Evolutionary conservation across 1,140 invertebrate genomes (phyloP).

Genomic region (Phymorhynchus buccinoides): DNA sequence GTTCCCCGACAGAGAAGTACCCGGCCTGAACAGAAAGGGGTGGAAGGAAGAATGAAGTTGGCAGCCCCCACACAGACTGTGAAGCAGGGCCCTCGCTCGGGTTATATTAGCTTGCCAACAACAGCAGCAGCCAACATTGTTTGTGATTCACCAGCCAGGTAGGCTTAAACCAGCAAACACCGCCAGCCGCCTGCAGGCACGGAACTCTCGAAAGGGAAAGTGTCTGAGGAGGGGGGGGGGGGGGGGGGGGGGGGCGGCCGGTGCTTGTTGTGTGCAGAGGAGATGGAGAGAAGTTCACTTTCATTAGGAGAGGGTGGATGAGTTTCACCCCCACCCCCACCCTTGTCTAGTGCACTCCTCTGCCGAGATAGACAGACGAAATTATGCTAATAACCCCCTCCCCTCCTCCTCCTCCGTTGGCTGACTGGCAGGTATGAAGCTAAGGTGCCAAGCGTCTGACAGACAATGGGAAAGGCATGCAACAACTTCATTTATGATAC

Average conservation of each 20-base stretch:
- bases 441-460: conserved; percentile 4
- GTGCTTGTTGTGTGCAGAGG: neutral
- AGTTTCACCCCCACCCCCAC: neutral
- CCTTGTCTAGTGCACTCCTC: conserved; percentile 21
- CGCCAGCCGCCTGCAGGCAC: neutral
- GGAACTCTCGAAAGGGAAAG: neutral
- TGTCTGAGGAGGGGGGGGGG: neutral
- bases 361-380: conserved; percentile 46
- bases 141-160: conserved; percentile 18
- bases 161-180: neutral
- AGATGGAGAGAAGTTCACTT: neutral
- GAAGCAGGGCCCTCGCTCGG: neutral
- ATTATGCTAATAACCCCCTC: conserved; percentile 40
- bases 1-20: neutral
- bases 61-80: too few species aligned
- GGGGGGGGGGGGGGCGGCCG: too few species aligned
- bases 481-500: neutral
- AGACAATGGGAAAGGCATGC: conserved; percentile 19
- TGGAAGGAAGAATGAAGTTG: neutral
- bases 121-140: neutral
- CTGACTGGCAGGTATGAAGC: neutral
- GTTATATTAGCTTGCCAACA: conserved; percentile 4
- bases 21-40: too few species aligned
- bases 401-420: neutral
- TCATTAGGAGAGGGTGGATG: neutral